These are phyloP conservation scores for Caenorhabditis elegans DNA, from an alignment of 1,140 invertebrate genomes.

Conservation along the genomic window DNA sequence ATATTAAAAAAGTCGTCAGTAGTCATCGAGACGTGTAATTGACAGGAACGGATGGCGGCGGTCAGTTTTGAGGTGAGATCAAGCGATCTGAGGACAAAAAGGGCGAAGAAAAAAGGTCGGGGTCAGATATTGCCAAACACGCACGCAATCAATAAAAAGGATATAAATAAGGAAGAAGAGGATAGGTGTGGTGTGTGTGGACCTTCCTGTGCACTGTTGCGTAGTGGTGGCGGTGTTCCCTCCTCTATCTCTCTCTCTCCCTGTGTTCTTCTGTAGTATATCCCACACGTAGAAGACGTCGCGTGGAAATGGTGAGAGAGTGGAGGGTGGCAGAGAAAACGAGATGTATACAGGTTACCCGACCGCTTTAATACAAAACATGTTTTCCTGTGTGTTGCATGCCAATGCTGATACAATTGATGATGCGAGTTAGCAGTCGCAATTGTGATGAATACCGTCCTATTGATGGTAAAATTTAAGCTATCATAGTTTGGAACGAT, in stretches of 20 bases:
- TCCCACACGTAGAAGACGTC: too few species aligned
- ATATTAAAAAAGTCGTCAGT: background rate
- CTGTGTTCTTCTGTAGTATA: too few species aligned
- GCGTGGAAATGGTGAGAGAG: too few species aligned
- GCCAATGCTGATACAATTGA: conserved; percentile 3
- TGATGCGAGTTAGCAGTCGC: background rate
- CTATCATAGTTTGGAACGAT: too few species aligned
- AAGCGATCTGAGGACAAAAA: conserved; percentile 18
- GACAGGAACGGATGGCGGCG: background rate
- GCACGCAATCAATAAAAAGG: too few species aligned
- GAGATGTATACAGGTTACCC: conserved; percentile 9
- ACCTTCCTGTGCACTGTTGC: too few species aligned
- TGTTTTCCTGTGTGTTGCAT: background rate
- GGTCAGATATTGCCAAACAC: conserved; percentile 3
- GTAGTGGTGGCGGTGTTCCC: too few species aligned
- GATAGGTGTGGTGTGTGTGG: too few species aligned
- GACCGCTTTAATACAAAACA: background rate
- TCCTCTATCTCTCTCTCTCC: background rate
- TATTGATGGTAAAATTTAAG: too few species aligned
- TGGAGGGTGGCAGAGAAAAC: background rate
- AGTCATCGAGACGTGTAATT: background rate
- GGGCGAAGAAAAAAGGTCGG: background rate
- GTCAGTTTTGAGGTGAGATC: conserved; percentile 24
- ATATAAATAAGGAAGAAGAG: too few species aligned
- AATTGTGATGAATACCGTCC: too few species aligned